phyloP scores from a whole-genome alignment of 2,113 vertebrate species.

The Machaerirhynchus nigripectus region DNA sequence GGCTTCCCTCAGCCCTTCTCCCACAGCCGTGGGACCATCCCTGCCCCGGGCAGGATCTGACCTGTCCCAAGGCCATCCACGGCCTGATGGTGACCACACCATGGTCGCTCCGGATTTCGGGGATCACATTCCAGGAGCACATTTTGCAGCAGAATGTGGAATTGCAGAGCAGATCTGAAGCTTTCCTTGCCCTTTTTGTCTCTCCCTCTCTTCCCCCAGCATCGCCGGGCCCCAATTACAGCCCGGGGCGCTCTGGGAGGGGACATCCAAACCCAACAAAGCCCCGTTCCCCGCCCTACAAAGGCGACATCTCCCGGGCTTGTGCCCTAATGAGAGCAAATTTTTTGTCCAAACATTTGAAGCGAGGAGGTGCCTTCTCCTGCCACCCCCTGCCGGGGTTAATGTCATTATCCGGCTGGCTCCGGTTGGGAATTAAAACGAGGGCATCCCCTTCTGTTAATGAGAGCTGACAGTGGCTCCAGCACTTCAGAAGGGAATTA shows the following conservation, averaged over 20 bases:
- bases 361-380: constrained; percentile 27
- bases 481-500: constrained; percentile 68
- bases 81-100: neutral
- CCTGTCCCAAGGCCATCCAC: neutral
- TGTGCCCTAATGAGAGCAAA: constrained; percentile 57
- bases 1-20: neutral
- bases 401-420: constrained; percentile 55
- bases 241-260: accelerated
- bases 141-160: accelerated
- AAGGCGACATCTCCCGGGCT: constrained; percentile 18
- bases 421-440: neutral
- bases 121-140: accelerated
- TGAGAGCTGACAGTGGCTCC: constrained; percentile 79
- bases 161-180: neutral
- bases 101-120: accelerated
- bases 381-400: neutral
- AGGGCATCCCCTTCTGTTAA: constrained; percentile 55
- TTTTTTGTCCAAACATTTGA: constrained; percentile 61
- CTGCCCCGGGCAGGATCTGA: neutral
- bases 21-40: neutral
- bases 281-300: neutral
- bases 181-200: neutral
- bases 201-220: neutral
- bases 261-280: neutral
- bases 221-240: neutral